phyloP scores from a whole-genome alignment of 2,888 invertebrate species.

The Conops quadrifasciatus region DNA sequence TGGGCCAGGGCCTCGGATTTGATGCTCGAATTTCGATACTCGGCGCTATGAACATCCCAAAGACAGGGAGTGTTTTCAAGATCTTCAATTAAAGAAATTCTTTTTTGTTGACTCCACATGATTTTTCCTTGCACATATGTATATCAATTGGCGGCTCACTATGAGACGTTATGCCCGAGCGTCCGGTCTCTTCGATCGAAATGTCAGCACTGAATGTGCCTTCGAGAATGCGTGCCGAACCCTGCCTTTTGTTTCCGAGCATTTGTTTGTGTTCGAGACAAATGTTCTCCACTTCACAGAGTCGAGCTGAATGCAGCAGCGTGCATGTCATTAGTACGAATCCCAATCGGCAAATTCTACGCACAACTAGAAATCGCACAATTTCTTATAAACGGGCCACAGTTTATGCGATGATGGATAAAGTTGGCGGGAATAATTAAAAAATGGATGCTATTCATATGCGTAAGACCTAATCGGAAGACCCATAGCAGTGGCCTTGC shows the following conservation, averaged over 20 bases:
- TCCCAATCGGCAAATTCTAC: too few relatives aligned
- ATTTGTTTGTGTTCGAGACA: neutral
- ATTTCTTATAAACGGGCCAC: too few relatives aligned
- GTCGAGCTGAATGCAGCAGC: neutral
- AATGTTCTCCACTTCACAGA: neutral
- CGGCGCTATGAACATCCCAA: neutral
- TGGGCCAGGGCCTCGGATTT: neutral
- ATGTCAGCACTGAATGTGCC: neutral
- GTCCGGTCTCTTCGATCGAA: neutral
- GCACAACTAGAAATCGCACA: too few relatives aligned
- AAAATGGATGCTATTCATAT: too few relatives aligned
- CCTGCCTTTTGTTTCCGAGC: neutral
- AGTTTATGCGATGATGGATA: too few relatives aligned
- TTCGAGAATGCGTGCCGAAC: neutral
- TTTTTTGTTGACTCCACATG: conserved; percentile 8
- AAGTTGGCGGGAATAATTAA: too few relatives aligned
- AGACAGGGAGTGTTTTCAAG: neutral
- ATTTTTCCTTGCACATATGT: neutral
- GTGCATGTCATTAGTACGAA: too few relatives aligned
- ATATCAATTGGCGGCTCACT: too few relatives aligned
- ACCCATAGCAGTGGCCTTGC: neutral
- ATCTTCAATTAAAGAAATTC: neutral
- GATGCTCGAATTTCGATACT: neutral
- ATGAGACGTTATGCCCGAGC: neutral
- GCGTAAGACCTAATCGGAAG: too few relatives aligned